These are phyloP conservation scores for Tamandua tetradactyla DNA, from an alignment of 2,797 vertebrate species.

Conservation along the genomic window DNA sequence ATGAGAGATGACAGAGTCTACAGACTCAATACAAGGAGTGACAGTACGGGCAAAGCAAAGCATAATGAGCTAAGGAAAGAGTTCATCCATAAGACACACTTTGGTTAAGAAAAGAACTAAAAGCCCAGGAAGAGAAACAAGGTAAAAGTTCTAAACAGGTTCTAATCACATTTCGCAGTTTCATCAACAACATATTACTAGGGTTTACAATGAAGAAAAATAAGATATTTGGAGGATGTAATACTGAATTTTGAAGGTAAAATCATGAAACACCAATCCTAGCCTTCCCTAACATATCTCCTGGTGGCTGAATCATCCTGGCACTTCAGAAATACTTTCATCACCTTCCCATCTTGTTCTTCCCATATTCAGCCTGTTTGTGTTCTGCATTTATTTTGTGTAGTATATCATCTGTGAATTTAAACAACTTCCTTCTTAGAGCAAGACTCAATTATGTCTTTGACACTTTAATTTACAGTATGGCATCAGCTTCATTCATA, in stretches of 20 bases:
- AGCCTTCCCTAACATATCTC: not conserved
- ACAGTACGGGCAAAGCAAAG: not conserved
- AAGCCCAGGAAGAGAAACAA: conserved; percentile 1
- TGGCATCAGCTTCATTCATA: conserved; percentile 39
- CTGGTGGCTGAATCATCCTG: not conserved
- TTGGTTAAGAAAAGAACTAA: not conserved
- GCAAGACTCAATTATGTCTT: conserved; percentile 36
- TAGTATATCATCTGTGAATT: not conserved
- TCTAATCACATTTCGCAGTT: too few species aligned
- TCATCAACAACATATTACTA: not conserved
- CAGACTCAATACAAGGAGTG: not conserved
- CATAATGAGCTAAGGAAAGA: not conserved
- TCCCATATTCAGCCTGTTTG: not conserved
- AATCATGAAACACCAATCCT: not conserved
- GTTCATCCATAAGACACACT: not conserved
- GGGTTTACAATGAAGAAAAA: not conserved
- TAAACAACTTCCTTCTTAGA: conserved; percentile 57
- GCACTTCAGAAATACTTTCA: conserved; percentile 9
- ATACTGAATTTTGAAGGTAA: not conserved
- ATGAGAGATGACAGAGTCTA: not conserved
- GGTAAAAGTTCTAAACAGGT: not conserved
- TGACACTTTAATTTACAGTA: conserved; percentile 56
- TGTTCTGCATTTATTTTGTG: not conserved
- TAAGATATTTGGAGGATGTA: not conserved
- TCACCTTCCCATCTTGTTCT: not conserved